Base-by-base conservation (phyloP, 2,888 invertebrate species). In the Calliphora vomitoria region DNA sequence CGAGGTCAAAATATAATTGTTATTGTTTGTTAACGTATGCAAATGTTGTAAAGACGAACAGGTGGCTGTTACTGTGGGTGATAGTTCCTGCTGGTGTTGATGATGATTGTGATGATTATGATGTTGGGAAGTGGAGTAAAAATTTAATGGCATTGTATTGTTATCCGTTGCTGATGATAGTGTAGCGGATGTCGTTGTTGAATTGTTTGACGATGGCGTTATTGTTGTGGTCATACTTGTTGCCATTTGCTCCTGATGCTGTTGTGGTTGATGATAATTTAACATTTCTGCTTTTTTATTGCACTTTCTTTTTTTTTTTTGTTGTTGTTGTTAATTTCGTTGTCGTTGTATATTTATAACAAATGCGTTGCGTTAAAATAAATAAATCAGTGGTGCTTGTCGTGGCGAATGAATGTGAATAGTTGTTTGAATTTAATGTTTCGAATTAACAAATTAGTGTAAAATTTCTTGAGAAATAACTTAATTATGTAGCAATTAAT, bases 241-340 rank as follows among this genome's bases (percentile, higher is more conserved):
- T 85, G 84, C 31, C 69, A 80, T 79, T 86, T 79, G 82, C 55
- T 71, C 53, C n/a, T 78, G 78, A 0, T 68, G 83, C 15, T 82
- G 87, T 31, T 72, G 82, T 66, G 82, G 74, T 78, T 90, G 90
- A 79, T 91, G 91, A 90, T 91, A 92, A 88, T 92, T 91, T 80
- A 91, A 88, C 92, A 92, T 92, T 74, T 84, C 18, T 68, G 64
- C n/a, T 55, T 20, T 53, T 71, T 18, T 44, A 44, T 44, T 13
- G 44, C 44, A 44, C 11, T 44, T 8, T 68, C 60, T 47, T 53
- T 25, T 58, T 58, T 25, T 41, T 35, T 71, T 71, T n/a, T n/a
- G n/a, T n/a, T n/a, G n/a, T n/a, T n/a, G n/a, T n/a, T 20, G n/a
- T 62, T 20, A 25, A 25, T 25, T 25, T 25, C 25, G 25, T 25